A percentile compares a stretch with the other conserved stretches of the same genome.
Conservation (phyloP, 2,113 vertebrate species). For the Callionymus lyra region DNA sequence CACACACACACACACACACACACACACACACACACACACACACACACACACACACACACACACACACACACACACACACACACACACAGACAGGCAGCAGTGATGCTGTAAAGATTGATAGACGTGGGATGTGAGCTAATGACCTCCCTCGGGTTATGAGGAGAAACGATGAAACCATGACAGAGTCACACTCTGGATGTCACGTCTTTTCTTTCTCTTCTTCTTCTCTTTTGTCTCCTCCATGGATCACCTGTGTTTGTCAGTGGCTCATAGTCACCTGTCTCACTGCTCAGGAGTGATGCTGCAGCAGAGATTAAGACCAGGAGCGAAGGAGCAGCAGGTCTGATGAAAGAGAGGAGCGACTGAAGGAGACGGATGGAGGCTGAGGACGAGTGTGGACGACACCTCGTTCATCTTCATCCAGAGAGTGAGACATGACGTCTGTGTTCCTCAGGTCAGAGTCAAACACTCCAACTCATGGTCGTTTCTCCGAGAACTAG, state of each 20-base stretch:
- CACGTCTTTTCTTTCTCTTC: slow-evolving; percentile 36
- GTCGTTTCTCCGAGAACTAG: no score
- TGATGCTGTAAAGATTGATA: slow-evolving; percentile 63
- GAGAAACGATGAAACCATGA: slow-evolving; percentile 58
- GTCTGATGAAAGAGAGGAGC: no score
- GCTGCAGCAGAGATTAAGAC: no score
- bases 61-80: no score
- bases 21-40: no score
- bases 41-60: no score
- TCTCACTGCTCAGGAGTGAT: slow-evolving; percentile 38
- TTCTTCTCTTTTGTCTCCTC: slow-evolving; percentile 11
- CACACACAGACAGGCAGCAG: slow-evolving; percentile 47
- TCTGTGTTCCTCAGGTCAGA: no score
- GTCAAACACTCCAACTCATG: no score
- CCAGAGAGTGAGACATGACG: slow-evolving; percentile 44
- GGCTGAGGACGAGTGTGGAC: no score
- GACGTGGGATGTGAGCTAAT: slow-evolving; percentile 66
- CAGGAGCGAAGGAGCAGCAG: no score
- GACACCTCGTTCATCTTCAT: slow-evolving; percentile 26
- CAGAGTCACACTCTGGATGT: slow-evolving; percentile 52
- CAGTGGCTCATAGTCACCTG: slow-evolving; percentile 35
- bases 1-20: no score
- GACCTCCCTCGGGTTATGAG: slow-evolving; percentile 57
- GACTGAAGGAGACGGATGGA: no score
- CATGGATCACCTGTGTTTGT: slow-evolving; percentile 12